Percentiles rank a stretch among this genome's conserved stretches.
Conservation (phyloP, 2,888 invertebrate species). For the Eugnorisma glareosa region DNA sequence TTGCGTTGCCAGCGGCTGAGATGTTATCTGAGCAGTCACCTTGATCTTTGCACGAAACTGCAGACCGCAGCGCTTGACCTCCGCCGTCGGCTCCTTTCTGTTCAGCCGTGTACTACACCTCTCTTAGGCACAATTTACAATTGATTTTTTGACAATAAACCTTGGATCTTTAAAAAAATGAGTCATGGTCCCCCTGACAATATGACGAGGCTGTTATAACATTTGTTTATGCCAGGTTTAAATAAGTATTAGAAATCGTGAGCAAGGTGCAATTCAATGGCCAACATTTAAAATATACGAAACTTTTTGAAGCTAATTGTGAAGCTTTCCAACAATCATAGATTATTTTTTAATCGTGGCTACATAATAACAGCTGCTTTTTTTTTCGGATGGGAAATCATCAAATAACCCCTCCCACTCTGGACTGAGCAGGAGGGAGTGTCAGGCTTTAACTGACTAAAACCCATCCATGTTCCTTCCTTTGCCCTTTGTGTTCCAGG, state of each 20-base stretch:
- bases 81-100: constrained; percentile 64
- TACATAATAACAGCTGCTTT: too few relatives aligned
- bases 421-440: too few relatives aligned
- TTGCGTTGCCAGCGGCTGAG: constrained; percentile 60
- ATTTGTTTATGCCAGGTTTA: constrained; percentile 16
- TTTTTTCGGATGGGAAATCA: too few relatives aligned
- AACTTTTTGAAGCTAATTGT: background rate
- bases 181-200: constrained; percentile 52
- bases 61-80: constrained; percentile 75
- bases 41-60: constrained; percentile 82
- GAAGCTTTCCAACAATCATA: background rate
- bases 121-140: constrained; percentile 39
- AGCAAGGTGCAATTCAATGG: constrained; percentile 4
- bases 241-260: constrained; percentile 4
- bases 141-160: constrained; percentile 56
- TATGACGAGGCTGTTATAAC: constrained; percentile 32
- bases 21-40: constrained; percentile 78
- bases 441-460: too few relatives aligned
- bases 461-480: too few relatives aligned
- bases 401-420: too few relatives aligned
- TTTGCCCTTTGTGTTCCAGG: too few relatives aligned
- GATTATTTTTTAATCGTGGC: background rate
- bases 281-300: background rate
- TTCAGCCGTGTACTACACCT: constrained; percentile 54
- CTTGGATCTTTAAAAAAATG: constrained; percentile 63